These are phyloP conservation scores for Ferdinandea cuprea DNA, from an alignment of 2,888 invertebrate genomes.

Conservation along the genomic window DNA sequence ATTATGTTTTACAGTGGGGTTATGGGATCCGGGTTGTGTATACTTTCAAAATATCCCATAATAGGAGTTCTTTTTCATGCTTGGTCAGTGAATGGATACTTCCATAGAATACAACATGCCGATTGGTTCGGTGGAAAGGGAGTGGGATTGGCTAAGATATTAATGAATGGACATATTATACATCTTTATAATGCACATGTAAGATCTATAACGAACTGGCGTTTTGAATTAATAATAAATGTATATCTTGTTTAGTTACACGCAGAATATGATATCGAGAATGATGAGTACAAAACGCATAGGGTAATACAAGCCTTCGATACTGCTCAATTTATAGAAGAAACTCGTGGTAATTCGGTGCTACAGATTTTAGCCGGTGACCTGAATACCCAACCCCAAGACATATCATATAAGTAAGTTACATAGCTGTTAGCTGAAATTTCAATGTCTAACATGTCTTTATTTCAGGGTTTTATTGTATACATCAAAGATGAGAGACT, in stretches of 20 bases:
- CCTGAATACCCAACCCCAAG: constrained; percentile 94
- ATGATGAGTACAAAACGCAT: constrained; percentile 96
- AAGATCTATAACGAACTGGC: constrained; percentile 81
- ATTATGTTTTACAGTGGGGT: constrained; percentile 89
- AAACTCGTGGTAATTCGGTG: constrained; percentile 91
- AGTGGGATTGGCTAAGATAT: constrained; percentile 91
- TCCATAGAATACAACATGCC: constrained; percentile 94
- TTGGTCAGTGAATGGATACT: constrained; percentile 98
- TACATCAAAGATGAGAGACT: constrained; percentile 85
- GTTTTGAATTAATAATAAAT: too few species aligned
- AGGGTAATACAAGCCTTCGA: constrained; percentile 96
- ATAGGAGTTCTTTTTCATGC: constrained; percentile 94
- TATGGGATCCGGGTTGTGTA: constrained; percentile 94
- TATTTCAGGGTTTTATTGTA: constrained; percentile 84
- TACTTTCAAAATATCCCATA: constrained; percentile 92
- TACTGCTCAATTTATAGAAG: constrained; percentile 95
- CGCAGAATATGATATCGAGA: constrained; percentile 93
- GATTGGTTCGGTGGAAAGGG: constrained; percentile 99
- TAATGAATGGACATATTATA: constrained; percentile 87
- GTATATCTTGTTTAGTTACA: constrained; percentile 90
- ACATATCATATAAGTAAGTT: constrained; percentile 88
- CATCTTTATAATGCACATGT: constrained; percentile 97
- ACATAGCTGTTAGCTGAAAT: not conserved
- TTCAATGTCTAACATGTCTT: constrained; percentile 16
- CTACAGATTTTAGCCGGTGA: constrained; percentile 96